phyloP scores from a whole-genome alignment of 2,797 vertebrate genomes.

The Nyctalus aviator region DNA sequence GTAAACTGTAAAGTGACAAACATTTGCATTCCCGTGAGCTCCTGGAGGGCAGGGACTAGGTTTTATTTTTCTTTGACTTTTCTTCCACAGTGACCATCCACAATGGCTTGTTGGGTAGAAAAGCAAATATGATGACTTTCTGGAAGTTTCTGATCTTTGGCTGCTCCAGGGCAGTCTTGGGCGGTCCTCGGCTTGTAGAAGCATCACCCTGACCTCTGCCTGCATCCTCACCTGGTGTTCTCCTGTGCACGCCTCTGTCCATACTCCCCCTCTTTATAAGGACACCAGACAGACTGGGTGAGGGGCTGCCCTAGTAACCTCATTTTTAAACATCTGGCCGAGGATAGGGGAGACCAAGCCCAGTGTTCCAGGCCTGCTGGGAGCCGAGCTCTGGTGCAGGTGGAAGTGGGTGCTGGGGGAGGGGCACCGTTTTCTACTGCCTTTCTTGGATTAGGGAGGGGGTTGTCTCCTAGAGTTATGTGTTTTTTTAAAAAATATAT shows the following conservation, averaged over 20 bases:
- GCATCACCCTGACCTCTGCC: not conserved
- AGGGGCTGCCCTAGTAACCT: not conserved
- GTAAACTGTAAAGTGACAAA: not conserved
- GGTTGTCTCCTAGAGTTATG: not conserved
- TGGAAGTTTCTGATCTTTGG: not conserved
- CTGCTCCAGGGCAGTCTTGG: not conserved
- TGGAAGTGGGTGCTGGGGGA: not conserved
- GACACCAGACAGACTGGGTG: not conserved
- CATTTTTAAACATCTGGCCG: not conserved
- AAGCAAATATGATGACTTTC: constrained; percentile 26
- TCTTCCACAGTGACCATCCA: not conserved
- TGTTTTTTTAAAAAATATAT: too few relatives aligned
- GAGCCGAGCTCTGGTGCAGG: not conserved
- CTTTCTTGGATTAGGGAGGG: not conserved
- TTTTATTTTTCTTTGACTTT: constrained; percentile 13
- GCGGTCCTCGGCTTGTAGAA: not conserved
- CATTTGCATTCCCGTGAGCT: not conserved
- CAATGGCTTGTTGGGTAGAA: not conserved
- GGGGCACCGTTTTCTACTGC: not conserved
- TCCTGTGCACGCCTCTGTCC: not conserved
- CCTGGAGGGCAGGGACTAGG: not conserved
- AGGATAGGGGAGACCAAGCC: not conserved
- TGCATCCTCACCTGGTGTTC: not conserved
- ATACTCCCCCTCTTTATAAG: not conserved
- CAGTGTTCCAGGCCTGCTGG: not conserved